Base-by-base conservation (phyloP, 2,113 vertebrate species). In the Otocyon megalotis region DNA sequence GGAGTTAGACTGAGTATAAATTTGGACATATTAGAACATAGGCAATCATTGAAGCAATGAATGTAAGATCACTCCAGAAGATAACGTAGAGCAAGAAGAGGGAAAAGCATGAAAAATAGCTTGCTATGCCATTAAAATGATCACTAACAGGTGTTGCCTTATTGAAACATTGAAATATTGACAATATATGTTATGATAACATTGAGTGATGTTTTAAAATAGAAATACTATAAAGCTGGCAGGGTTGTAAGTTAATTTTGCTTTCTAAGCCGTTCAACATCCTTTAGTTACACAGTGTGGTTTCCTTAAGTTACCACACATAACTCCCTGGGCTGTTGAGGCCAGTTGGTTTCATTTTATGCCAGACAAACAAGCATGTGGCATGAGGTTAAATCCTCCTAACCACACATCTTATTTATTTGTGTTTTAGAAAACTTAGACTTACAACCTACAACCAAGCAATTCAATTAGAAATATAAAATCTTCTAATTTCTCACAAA, bases 231-330 rank as follows among this genome's bases (percentile, higher is more conserved):
- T 24, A 83, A 81, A 79, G 37, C 35, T 72, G 54, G 16, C n/a
- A 63, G 58, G 65, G 2, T 1, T 90, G 2, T 54, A 93, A 76
- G 67, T 90, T 69, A 54, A 95, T 82, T 90, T 95, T 97, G 92
- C 95, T 98, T 97, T 97, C 94, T 97, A 97, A 97, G 56, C 16
- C n/a, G 28, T 97, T 60, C 4, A 87, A 83, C 24, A 87, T 67
- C 84, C 80, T 96, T 96, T 93, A 87, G 89, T 92, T 92, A 76
- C 50, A 43, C 37, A 32, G 24, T 97, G 97, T 95, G 95, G 96
- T 97, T 97, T 97, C 94, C 86, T 97, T 19, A 67, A 43, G 53
- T 95, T 93, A 95, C 93, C 96, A 94, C 96, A 0, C 15, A 5
- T 35, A 80, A 65, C 90, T 93, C 82, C 50, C 83, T 32, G 35